Evolutionary conservation across 2,113 vertebrate genomes (phyloP), one percentile per base, ranked within the genome.

Genomic region (Madoqua kirkii): DNA sequence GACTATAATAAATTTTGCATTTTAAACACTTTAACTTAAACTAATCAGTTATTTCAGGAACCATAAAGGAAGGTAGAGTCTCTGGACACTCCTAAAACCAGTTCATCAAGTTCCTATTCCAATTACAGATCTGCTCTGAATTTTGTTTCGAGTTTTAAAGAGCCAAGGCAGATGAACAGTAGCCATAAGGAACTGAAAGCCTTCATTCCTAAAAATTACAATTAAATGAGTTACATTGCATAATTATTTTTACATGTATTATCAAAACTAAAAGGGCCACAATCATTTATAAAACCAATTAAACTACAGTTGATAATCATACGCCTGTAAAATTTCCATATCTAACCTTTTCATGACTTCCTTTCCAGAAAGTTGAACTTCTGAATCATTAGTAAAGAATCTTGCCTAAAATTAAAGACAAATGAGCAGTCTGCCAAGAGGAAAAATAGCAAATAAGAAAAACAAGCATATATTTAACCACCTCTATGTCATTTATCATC

Each of bases 391-490:
- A 87, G 45, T 84, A 95, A 57, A 85, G 7, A 45, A 11, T 67
- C 7, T 78, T 93, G 36, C 23, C 40, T 94, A n/a, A 89, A 60
- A 81, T 86, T 92, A 92, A 94, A 89, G n/a, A 76, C n/a, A 86
- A 90, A 94, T 64, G 9, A 79, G 27, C 14, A 86, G 21, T 55
- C 25, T 21, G 48, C 29, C 43, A 82, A 92, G 15, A 94, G 17
- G 52, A 36, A 57, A 74, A 76, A 82, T 76, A 60, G 11, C 64
- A 96, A 94, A 55, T 87, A 90, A 82, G 43, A 50, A 92, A 92
- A 33, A 74, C 11, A 74, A 89, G 43, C 9, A 84, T 54, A 78
- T 89, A 93, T 85, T 85, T 93, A 36, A 21, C 62, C 40, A 85
- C 17, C 27, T 45, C 15, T 36, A 52, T 23, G 17, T 31, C 29